These are phyloP conservation scores for Aspiorhynchus laticeps DNA, from an alignment of 2,113 vertebrate genomes.

Conservation along the genomic window DNA sequence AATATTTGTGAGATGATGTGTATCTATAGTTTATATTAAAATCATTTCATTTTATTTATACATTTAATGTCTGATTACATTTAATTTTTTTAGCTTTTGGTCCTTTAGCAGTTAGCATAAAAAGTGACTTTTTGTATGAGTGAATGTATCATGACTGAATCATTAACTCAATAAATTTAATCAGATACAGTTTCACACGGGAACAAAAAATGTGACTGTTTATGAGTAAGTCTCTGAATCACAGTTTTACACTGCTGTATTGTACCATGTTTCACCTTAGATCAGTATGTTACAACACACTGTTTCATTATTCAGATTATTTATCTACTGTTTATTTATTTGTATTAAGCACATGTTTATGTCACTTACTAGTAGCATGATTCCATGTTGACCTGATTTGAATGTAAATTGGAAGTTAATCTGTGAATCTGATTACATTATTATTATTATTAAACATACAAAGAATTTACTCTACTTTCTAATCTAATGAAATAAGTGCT, in stretches of 20 bases:
- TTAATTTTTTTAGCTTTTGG: background rate
- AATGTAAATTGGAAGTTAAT: background rate
- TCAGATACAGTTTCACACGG: background rate
- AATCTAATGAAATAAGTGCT: background rate
- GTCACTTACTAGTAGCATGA: background rate
- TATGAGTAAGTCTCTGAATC: too few species aligned
- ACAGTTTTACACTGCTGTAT: too few species aligned
- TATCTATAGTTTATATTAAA: too few species aligned
- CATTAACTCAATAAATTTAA: background rate
- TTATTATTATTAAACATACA: background rate
- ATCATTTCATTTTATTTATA: too few species aligned
- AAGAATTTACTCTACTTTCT: background rate
- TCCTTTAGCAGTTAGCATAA: background rate
- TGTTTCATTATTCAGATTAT: too few species aligned
- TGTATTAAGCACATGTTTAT: too few species aligned
- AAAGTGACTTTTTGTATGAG: too few species aligned
- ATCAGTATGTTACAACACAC: too few species aligned
- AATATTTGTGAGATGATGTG: background rate
- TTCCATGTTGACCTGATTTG: background rate
- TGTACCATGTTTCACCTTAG: too few species aligned
- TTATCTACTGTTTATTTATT: too few species aligned
- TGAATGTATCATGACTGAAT: too few species aligned
- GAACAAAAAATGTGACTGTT: too few species aligned
- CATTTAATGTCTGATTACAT: background rate
- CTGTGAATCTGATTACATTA: background rate